Evolutionary conservation across 2,888 invertebrate genomes (phyloP).

Genomic region (Acanthosepion esculentum): DNA sequence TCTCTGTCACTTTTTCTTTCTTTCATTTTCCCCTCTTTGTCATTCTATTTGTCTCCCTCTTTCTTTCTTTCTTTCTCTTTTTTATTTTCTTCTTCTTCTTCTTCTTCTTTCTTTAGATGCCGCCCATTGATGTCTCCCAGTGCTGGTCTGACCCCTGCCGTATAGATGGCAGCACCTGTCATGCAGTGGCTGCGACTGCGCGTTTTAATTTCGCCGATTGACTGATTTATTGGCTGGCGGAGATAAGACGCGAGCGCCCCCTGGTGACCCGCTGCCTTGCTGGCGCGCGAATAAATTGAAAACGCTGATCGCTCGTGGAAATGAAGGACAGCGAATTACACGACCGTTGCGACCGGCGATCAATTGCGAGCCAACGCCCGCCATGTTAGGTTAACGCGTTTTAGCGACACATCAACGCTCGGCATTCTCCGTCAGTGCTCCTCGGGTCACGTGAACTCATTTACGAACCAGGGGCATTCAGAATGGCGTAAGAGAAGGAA

Average conservation of each 20-base stretch:
- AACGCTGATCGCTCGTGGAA: conserved; percentile 41
- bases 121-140: background rate
- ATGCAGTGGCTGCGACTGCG: conserved; percentile 41
- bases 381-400: conserved; percentile 44
- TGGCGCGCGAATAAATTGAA: conserved; percentile 40
- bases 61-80: background rate
- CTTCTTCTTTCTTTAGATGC: background rate
- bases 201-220: conserved; percentile 38
- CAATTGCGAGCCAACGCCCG: conserved; percentile 24
- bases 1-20: background rate
- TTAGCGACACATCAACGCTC: conserved; percentile 43
- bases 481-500: background rate
- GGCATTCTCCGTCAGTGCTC: background rate
- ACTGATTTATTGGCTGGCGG: conserved; percentile 43
- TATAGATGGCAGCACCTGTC: conserved; percentile 45
- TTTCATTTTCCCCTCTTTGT: background rate
- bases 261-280: conserved; percentile 42
- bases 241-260: conserved; percentile 46
- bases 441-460: conserved; percentile 35
- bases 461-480: background rate
- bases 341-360: conserved; percentile 38
- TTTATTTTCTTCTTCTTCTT: background rate
- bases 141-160: conserved; percentile 39
- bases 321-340: conserved; percentile 39
- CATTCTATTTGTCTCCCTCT: background rate